Evolutionary conservation across 2,797 vertebrate species (phyloP), one percentile per base, ranked within the genome.

Genomic region (Anguilla megastoma): DNA sequence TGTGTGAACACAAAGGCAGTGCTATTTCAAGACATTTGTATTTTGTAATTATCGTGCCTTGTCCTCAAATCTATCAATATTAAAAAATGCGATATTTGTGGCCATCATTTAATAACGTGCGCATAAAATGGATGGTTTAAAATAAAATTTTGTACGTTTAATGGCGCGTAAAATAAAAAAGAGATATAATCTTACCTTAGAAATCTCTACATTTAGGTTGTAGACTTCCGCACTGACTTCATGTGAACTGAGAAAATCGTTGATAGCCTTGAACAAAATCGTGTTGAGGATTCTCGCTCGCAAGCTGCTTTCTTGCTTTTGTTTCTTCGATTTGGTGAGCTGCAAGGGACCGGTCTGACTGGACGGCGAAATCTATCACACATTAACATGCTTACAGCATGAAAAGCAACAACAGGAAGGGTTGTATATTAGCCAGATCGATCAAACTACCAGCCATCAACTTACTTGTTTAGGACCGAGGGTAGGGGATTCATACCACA

Each of bases 401-500:
- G 16, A 45, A 79, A 48, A 4, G 5, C n/a, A 12, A 18, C 30
- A 50, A 33, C 18, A 45, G 41, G 2, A 18, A 18, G 71, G 27
- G 12, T 16, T 76, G 6, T 36, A 7, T 30, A 7, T 30, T 71
- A 27, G 9, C 30, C 10, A 71, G 14, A 30, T 41, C 14, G 4
- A 24, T 60, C 50, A 1, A 54, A 88, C 27, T 33, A 24, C 27
- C 33, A 60, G 56, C 27, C 27, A 27, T 21, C 9, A 63, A 91
- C 95, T 93, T 90, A 97, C 96, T 89, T 86, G 82, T 48, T 93
- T 88, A 3, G 94, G 87, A 7, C 90, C 93, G 89, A 95, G 30
- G 0, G 90, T 87, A 58, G 96, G 95, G 63, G 92, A 94, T 86
- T 96, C 94, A 88, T 97, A 97, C 97, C 97, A 97, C 79, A 93